Percentiles rank a stretch among this genome's conserved stretches.
phyloP scores from a whole-genome alignment of 64 coral and sea anemone species.

The Porites australiensis region DNA sequence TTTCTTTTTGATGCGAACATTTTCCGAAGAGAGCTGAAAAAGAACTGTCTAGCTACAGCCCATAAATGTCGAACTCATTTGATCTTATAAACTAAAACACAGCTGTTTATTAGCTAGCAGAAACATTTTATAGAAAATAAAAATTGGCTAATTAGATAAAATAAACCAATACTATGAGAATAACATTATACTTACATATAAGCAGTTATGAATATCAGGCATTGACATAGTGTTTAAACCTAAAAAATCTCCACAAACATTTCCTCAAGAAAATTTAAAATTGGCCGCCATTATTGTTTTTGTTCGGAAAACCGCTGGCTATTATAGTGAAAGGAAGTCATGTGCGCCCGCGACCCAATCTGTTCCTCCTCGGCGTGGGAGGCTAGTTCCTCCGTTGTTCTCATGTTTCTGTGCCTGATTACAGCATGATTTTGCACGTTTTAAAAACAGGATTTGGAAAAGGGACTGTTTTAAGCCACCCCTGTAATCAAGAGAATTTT shows the following conservation, averaged over 20 bases:
- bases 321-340: no score
- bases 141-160: no score
- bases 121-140: background rate
- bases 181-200: slow-evolving; percentile 45
- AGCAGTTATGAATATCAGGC: slow-evolving; percentile 67
- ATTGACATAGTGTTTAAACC: slow-evolving; percentile 26
- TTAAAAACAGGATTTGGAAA: background rate
- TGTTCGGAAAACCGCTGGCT: slow-evolving; percentile 50
- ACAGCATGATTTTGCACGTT: background rate
- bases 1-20: slow-evolving; percentile 87
- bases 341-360: background rate
- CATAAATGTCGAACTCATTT: no score
- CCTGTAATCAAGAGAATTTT: background rate
- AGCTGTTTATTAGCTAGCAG: no score
- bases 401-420: background rate
- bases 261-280: slow-evolving; percentile 1
- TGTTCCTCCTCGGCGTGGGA: no score
- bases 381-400: no score
- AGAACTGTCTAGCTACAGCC: background rate
- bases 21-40: slow-evolving; percentile 84
- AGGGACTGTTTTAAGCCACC: background rate
- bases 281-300: slow-evolving; percentile 32
- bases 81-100: no score
- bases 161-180: no score
- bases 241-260: background rate